Evolutionary conservation across 1,140 invertebrate genomes (phyloP).

Genomic region (Procambarus clarkii): DNA sequence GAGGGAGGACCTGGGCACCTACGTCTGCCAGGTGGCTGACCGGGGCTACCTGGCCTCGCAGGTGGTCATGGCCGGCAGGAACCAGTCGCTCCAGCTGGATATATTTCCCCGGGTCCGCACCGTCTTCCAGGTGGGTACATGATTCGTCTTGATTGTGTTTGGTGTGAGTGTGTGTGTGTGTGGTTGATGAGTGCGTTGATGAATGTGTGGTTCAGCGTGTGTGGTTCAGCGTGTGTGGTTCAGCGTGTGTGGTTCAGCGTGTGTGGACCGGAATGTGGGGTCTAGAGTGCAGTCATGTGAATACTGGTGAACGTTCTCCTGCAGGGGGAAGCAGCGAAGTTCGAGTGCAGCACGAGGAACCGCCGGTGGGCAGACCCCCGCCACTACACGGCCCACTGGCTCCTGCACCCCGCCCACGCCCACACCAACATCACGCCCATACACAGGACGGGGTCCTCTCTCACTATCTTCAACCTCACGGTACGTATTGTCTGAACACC

Average conservation of each 20-base stretch:
- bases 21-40: constrained; percentile 34
- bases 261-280: too few relatives aligned
- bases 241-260: too few relatives aligned
- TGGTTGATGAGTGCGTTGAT: too few relatives aligned
- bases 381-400: constrained; percentile 25
- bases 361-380: constrained; percentile 14
- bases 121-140: constrained; percentile 4
- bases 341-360: constrained; percentile 37
- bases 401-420: constrained; percentile 8
- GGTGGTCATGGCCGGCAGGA: constrained; percentile 23
- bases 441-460: not conserved
- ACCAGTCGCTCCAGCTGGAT: constrained; percentile 10
- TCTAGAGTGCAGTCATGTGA: too few relatives aligned
- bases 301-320: not conserved
- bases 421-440: not conserved
- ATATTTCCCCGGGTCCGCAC: not conserved
- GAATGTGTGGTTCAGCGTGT: too few relatives aligned
- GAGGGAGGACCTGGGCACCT: constrained; percentile 21
- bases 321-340: constrained; percentile 30
- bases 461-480: constrained; percentile 18
- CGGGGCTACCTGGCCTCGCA: constrained; percentile 11
- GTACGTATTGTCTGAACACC: not conserved
- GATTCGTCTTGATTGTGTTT: too few relatives aligned
- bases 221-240: too few relatives aligned
- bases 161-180: too few relatives aligned